A percentile compares a stretch with the other conserved stretches of the same genome.
These are phyloP conservation scores for Drosophila borborema DNA, from an alignment of 2,888 invertebrate genomes.

Conservation along the genomic window DNA sequence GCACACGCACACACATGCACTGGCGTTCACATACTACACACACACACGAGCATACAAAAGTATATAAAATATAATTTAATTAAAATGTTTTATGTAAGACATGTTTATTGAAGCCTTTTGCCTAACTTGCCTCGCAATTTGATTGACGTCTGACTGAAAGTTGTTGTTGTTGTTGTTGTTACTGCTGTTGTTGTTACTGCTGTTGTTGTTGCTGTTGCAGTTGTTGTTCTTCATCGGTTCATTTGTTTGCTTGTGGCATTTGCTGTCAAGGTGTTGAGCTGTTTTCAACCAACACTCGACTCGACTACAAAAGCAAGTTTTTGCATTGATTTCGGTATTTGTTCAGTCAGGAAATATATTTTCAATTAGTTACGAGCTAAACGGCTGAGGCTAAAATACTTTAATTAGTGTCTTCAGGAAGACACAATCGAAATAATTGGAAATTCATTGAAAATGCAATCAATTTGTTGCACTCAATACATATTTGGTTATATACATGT, in stretches of 20 bases:
- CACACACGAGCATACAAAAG: constrained; percentile 6
- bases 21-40: constrained; percentile 9
- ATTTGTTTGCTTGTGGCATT: constrained; percentile 74
- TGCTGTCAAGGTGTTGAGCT: constrained; percentile 73
- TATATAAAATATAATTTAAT: constrained; percentile 74
- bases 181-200: no score
- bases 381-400: constrained; percentile 1
- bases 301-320: constrained; percentile 23
- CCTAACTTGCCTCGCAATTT: constrained; percentile 65
- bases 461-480: constrained; percentile 7
- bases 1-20: constrained; percentile 45
- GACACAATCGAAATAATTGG: constrained; percentile 2
- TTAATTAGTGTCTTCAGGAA: constrained; percentile 21
- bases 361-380: constrained; percentile 45
- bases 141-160: constrained; percentile 70
- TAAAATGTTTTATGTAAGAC: constrained; percentile 81
- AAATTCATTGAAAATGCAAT: constrained; percentile 16
- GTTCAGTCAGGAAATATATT: constrained; percentile 55
- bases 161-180: constrained; percentile 7
- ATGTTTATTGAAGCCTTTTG: constrained; percentile 78
- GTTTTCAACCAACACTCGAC: constrained; percentile 19
- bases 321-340: constrained; percentile 65
- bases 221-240: constrained; percentile 44
- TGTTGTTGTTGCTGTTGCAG: constrained; percentile 34
- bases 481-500: not conserved